Conservation (phyloP, 2,888 invertebrate species). For the Leucoma salicis region DNA sequence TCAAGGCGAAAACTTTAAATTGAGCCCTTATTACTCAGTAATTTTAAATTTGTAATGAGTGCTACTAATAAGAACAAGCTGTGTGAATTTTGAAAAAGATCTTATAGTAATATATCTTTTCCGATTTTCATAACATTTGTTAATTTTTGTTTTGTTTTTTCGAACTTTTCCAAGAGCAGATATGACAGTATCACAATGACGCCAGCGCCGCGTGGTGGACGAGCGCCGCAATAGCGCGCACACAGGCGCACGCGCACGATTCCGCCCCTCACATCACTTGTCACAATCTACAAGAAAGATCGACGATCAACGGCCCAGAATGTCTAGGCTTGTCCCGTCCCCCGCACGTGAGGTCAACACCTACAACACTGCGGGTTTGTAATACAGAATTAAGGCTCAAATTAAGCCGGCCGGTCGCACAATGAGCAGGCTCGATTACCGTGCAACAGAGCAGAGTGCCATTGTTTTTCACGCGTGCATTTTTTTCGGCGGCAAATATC, state of each 20-base stretch:
- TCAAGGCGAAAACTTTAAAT: too few relatives aligned
- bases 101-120: too few relatives aligned
- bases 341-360: slow-evolving; percentile 10
- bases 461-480: slow-evolving; percentile 66
- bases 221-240: too few relatives aligned
- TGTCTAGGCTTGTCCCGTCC: slow-evolving; percentile 8
- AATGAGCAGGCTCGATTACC: slow-evolving; percentile 50
- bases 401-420: slow-evolving; percentile 36
- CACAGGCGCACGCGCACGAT: slow-evolving; percentile 29
- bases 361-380: not conserved
- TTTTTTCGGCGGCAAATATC: slow-evolving; percentile 52
- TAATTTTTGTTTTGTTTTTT: too few relatives aligned
- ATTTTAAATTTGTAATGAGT: too few relatives aligned
- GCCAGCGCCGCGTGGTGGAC: too few relatives aligned
- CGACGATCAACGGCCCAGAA: slow-evolving; percentile 17
- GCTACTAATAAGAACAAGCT: too few relatives aligned
- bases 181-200: too few relatives aligned
- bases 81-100: too few relatives aligned
- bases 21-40: too few relatives aligned
- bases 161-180: too few relatives aligned
- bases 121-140: too few relatives aligned
- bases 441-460: slow-evolving; percentile 60
- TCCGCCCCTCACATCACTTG: slow-evolving; percentile 29
- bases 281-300: slow-evolving; percentile 31
- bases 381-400: slow-evolving; percentile 24